phyloP scores from a whole-genome alignment of 2,797 vertebrate species.

The Acanthopagrus latus region DNA sequence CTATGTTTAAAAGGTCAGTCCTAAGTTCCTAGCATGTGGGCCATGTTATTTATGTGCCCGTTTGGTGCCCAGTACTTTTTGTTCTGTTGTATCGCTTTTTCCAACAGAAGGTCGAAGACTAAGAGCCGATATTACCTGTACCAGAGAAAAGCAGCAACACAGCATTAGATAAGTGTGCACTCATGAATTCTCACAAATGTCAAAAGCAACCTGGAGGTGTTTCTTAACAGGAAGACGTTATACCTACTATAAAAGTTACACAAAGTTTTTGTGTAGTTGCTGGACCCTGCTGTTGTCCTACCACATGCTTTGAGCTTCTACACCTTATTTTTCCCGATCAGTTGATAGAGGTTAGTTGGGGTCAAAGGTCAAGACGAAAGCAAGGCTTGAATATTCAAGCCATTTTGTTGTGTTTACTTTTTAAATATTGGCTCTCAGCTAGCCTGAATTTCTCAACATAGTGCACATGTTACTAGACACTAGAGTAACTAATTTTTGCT shows the following conservation, averaged over 20 bases:
- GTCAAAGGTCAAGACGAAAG: conserved; percentile 8
- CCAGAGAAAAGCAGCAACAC: not conserved
- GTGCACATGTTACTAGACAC: conserved; percentile 16
- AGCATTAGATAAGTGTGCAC: not conserved
- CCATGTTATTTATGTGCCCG: not conserved
- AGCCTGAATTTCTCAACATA: not conserved
- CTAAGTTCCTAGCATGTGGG: not conserved
- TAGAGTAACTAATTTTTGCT: conserved; percentile 15
- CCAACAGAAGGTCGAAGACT: too few species aligned
- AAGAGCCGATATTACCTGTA: not conserved
- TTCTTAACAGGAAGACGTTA: not conserved
- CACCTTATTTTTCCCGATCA: not conserved
- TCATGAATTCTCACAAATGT: conserved; percentile 1
- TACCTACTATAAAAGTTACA: not conserved
- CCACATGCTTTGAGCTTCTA: not conserved
- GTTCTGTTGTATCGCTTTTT: not conserved
- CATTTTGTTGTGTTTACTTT: not conserved
- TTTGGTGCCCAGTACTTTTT: not conserved
- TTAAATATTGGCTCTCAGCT: not conserved
- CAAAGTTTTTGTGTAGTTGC: not conserved
- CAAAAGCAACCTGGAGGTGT: conserved; percentile 1
- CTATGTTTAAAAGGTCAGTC: not conserved
- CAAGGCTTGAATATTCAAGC: not conserved
- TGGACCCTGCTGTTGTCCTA: not conserved
- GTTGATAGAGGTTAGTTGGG: not conserved